Percentiles rank a stretch among this genome's conserved stretches.
These are phyloP conservation scores for Scaptomyza cyrtandrae DNA, from an alignment of 2,888 invertebrate genomes.

Conservation along the genomic window DNA sequence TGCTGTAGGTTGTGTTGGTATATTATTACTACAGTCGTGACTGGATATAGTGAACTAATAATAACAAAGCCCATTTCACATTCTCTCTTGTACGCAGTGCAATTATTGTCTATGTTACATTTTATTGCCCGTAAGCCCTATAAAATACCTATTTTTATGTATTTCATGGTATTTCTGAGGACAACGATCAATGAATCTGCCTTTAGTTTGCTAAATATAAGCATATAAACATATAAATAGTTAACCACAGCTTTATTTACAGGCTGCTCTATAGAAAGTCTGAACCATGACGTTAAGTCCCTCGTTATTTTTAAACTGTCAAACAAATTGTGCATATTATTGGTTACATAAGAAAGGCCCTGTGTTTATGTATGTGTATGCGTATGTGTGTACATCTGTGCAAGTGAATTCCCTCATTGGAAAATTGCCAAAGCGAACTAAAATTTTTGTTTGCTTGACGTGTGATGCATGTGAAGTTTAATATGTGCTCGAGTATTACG, in stretches of 20 bases:
- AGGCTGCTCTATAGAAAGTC: not conserved
- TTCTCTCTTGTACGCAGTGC: too few relatives aligned
- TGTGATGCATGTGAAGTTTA: constrained; percentile 15
- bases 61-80: not conserved
- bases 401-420: not conserved
- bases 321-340: constrained; percentile 7
- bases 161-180: not conserved
- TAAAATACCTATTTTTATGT: not conserved
- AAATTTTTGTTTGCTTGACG: constrained; percentile 5
- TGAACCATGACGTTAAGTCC: constrained; percentile 1
- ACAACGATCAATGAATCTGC: not conserved
- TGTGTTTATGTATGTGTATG: too few relatives aligned
- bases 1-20: too few relatives aligned
- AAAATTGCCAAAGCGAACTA: constrained; percentile 5
- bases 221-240: not conserved
- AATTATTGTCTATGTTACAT: not conserved
- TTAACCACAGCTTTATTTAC: constrained; percentile 1
- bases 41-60: not conserved
- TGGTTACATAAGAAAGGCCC: not conserved
- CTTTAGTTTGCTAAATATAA: not conserved
- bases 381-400: not conserved
- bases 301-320: constrained; percentile 9
- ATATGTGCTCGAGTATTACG: not conserved
- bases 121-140: too few relatives aligned
- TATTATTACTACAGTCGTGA: too few relatives aligned